These are phyloP conservation scores for Amblyraja radiata DNA, from an alignment of 2,797 vertebrate genomes.

Conservation along the genomic window DNA sequence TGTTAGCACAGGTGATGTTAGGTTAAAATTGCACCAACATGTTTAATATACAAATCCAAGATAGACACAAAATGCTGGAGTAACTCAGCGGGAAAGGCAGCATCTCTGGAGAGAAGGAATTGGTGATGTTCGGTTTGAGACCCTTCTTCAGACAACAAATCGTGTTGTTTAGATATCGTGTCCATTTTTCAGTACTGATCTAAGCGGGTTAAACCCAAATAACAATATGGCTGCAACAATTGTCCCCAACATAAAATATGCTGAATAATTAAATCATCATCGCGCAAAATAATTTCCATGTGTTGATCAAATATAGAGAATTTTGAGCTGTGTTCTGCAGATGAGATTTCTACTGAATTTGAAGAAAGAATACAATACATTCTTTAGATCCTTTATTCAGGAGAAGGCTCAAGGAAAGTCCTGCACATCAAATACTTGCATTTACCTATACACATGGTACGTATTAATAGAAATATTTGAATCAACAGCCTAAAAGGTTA, in stretches of 20 bases:
- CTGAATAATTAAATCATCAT: background rate
- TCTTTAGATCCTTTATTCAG: background rate
- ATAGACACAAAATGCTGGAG: no score
- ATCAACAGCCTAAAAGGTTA: background rate
- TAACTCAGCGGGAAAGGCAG: no score
- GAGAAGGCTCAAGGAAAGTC: constrained; percentile 5
- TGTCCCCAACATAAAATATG: background rate
- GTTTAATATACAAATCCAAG: background rate
- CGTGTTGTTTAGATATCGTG: background rate
- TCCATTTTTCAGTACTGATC: background rate
- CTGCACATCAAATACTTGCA: background rate
- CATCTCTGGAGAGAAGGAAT: no score
- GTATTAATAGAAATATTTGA: constrained; percentile 11
- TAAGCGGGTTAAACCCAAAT: background rate
- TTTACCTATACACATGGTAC: background rate
- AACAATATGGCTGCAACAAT: background rate
- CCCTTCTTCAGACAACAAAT: background rate
- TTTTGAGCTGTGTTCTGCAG: background rate
- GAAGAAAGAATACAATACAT: background rate
- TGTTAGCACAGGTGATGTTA: background rate
- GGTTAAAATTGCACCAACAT: background rate
- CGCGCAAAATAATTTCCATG: background rate
- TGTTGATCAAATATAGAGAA: background rate
- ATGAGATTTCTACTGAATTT: no score
- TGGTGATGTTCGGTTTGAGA: no score